phyloP scores from a whole-genome alignment of 37 sponge, comb jelly and placozoan species.

The Axinella damicornis region DNA sequence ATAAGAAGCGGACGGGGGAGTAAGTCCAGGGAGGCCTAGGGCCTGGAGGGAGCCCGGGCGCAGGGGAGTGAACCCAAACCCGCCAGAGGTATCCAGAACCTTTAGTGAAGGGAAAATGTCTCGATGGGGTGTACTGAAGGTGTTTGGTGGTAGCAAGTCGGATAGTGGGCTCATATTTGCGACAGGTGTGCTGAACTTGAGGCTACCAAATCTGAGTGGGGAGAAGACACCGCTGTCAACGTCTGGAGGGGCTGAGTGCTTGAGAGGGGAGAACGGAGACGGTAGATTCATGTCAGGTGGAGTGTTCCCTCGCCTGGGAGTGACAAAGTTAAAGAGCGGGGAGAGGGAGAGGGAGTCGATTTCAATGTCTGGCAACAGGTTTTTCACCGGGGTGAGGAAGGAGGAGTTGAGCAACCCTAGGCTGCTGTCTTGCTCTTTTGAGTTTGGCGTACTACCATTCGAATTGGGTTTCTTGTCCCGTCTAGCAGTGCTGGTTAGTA shows the following conservation, averaged over 20 bases:
- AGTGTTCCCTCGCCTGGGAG: slow-evolving; percentile 25
- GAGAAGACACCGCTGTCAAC: slow-evolving; percentile 67
- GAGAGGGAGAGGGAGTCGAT: slow-evolving; percentile 50
- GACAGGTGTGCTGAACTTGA: slow-evolving; percentile 53
- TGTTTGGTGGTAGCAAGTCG: slow-evolving; percentile 3
- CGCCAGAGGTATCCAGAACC: not conserved
- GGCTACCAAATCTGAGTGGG: slow-evolving; percentile 7
- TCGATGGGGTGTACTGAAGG: slow-evolving; percentile 31
- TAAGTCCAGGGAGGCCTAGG: slow-evolving; percentile 32
- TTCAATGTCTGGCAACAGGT: not conserved
- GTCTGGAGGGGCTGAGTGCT: not conserved
- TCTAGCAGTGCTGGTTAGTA: too few species aligned
- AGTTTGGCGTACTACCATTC: too few species aligned
- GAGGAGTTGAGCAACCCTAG: slow-evolving; percentile 41
- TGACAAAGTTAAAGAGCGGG: slow-evolving; percentile 41
- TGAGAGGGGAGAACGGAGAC: slow-evolving; percentile 52
- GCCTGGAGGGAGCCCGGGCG: slow-evolving; percentile 33
- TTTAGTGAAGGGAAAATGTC: slow-evolving; percentile 22
- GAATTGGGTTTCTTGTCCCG: too few species aligned
- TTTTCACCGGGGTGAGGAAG: slow-evolving; percentile 50
- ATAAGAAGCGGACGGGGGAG: slow-evolving; percentile 20
- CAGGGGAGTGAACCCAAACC: slow-evolving; percentile 5
- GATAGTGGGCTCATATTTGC: slow-evolving; percentile 14
- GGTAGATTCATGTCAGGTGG: slow-evolving; percentile 1
- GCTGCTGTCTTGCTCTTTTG: slow-evolving; percentile 27